Percentiles rank a stretch among this genome's conserved stretches.
phyloP scores from a whole-genome alignment of 2,113 vertebrate genomes.

The Melospiza melodia region DNA sequence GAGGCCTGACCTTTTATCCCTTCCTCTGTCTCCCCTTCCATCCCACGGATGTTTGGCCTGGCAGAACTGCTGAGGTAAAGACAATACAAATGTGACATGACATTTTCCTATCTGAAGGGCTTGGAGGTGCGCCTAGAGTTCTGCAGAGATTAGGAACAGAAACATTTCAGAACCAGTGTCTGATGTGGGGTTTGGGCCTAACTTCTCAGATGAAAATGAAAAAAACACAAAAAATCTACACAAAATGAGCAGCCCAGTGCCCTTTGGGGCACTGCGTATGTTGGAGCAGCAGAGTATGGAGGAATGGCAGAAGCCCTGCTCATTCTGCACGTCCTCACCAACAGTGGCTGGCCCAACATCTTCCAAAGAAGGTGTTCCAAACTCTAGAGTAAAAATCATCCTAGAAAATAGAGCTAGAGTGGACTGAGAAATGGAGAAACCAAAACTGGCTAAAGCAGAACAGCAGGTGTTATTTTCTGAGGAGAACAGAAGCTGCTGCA shows the following conservation, averaged over 20 bases:
- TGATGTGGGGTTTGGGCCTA: background rate
- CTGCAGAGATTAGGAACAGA: background rate
- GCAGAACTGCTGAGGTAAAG: background rate
- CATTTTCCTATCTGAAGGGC: background rate
- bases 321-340: background rate
- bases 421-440: background rate
- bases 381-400: background rate
- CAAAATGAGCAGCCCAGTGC: background rate
- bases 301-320: background rate
- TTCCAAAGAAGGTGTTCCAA: background rate
- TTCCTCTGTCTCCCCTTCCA: background rate
- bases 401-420: background rate
- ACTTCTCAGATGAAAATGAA: background rate
- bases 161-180: background rate
- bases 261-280: fast-evolving
- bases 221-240: fast-evolving
- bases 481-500: background rate
- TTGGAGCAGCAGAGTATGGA: background rate
- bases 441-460: background rate
- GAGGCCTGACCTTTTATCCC: background rate
- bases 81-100: background rate
- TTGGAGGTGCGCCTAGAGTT: background rate
- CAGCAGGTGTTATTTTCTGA: background rate
- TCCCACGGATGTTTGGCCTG: constrained; percentile 33
- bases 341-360: fast-evolving